Conservation (phyloP, 2,113 vertebrate species). For the Ariopsis seemanni region DNA sequence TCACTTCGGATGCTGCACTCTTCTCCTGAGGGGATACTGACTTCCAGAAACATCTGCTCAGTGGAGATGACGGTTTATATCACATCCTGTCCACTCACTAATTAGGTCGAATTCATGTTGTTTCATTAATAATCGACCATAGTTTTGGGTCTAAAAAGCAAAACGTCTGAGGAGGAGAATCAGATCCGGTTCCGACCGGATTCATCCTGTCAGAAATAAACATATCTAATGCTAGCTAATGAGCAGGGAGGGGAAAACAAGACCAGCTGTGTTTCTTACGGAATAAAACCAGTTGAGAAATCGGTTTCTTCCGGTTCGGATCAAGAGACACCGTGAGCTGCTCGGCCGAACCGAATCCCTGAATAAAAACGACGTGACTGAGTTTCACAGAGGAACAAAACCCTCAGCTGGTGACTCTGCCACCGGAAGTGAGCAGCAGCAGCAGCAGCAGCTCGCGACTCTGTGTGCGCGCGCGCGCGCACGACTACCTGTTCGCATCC, state of each 20-base stretch:
- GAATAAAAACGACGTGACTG: too few relatives aligned
- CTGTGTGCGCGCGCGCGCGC: too few relatives aligned
- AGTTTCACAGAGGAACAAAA: too few relatives aligned
- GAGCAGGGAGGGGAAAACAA: not conserved
- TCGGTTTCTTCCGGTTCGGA: not conserved
- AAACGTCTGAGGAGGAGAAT: constrained; percentile 9
- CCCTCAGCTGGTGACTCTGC: too few relatives aligned
- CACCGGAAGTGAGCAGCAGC: too few relatives aligned
- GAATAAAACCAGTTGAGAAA: not conserved
- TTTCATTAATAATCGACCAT: not conserved
- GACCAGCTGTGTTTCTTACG: not conserved
- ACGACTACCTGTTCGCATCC: too few relatives aligned
- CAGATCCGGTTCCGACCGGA: constrained; percentile 62
- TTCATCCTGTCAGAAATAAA: constrained; percentile 52
- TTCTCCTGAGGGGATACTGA: not conserved
- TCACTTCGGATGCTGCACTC: not conserved
- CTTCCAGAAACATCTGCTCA: not conserved
- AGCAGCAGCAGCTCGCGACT: too few relatives aligned
- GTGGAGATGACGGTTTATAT: not conserved
- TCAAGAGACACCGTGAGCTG: not conserved
- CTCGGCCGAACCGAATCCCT: too few relatives aligned
- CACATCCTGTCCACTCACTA: not conserved
- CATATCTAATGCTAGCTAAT: not conserved
- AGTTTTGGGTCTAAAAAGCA: not conserved
- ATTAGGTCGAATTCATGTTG: not conserved